These are phyloP conservation scores for Hyla sarda DNA, from an alignment of 2,113 vertebrate genomes.

Conservation along the genomic window DNA sequence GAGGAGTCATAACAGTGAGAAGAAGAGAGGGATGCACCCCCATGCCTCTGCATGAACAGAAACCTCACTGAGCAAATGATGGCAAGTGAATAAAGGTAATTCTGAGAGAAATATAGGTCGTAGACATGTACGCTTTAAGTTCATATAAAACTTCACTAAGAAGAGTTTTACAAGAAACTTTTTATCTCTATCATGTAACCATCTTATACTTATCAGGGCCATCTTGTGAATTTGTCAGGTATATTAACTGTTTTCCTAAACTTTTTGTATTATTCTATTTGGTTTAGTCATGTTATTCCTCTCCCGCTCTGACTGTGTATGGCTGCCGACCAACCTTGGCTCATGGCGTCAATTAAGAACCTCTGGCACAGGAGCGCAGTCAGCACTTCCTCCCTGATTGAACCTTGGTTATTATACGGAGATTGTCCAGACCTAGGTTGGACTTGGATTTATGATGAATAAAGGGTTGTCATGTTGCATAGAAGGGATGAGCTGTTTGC, in stretches of 20 bases:
- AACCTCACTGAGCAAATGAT: no score
- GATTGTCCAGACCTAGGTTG: not conserved
- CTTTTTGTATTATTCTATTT: no score
- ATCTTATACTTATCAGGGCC: not conserved
- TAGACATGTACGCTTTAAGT: no score
- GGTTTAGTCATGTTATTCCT: not conserved
- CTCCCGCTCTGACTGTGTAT: not conserved
- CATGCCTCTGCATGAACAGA: no score
- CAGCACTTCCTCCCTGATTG: not conserved
- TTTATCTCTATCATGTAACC: not conserved
- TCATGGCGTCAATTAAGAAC: not conserved
- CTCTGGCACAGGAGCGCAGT: not conserved
- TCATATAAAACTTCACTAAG: no score
- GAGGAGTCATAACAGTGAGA: no score
- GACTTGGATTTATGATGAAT: not conserved
- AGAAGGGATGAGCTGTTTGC: not conserved
- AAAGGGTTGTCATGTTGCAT: not conserved
- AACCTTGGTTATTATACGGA: slow-evolving; percentile 17
- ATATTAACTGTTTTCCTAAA: no score
- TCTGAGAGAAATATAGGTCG: no score
- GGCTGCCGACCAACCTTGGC: not conserved
- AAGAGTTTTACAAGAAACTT: no score
- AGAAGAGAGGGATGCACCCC: no score
- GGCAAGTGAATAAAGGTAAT: no score
- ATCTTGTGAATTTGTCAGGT: no score